Evolutionary conservation across 2,797 vertebrate species (phyloP), one percentile per base, ranked within the genome.

Genomic region (Kryptopterus vitreolus): DNA sequence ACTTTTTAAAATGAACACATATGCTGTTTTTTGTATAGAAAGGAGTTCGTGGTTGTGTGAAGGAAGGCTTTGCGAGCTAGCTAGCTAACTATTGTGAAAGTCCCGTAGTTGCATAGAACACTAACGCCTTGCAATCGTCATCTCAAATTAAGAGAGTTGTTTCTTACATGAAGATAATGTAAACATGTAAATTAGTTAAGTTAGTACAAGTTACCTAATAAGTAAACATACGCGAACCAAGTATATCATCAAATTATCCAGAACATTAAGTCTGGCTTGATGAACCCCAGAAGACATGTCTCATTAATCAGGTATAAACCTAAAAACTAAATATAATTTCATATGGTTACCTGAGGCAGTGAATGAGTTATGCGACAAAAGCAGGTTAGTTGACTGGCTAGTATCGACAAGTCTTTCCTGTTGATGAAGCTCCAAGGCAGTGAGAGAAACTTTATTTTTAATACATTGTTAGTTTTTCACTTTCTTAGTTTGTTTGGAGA

Each of bases 11-110:
- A n/a, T 24, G 24, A 63, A 38, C 62, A 43, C 72, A 66, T 26
- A 57, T 74, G 3, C 24, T n/a, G 38, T 18, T 33, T 65, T 76
- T 81, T 43, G 1, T 9, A 1, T 7, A 46, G 58, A 69, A 72
- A 82, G 52, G 43, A 75, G 18, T 48, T 52, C 53, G 31, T 79
- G 78, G n/a, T 35, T 83, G 72, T 81, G 24, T 69, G 6, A 50
- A 55, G n/a, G 50, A 29, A 15, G 7, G 38, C 4, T 16, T 59
- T 59, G 33, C 3, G 18, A 46, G 35, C 35, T 7, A 13, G 24
- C 16, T 46, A 3, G 55, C 71, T 70, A 57, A 29, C 31, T 38
- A 53, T 38, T 69, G 22, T 76, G 26, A 24, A 33, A 18, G 61
- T n/a, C n/a, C n/a, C n/a, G n/a, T 12, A 48, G 12, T 22, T 33